phyloP scores from a whole-genome alignment of 2,888 invertebrate genomes.

The Bugulina stolonifera region DNA sequence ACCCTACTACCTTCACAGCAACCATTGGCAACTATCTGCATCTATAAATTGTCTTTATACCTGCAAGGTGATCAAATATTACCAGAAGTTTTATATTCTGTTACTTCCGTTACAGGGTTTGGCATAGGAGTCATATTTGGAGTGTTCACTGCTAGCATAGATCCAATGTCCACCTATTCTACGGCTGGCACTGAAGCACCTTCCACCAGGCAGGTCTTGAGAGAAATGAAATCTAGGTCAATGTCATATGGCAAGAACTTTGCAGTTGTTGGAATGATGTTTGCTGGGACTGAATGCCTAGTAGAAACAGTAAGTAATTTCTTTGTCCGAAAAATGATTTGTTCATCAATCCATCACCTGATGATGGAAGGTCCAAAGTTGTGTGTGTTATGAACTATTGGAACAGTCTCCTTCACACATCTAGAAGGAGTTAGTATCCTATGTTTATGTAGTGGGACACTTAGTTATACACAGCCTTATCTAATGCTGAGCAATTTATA shows the following conservation, averaged over 20 bases:
- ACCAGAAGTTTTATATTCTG: too few species aligned
- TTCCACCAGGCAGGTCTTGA: slow-evolving; percentile 76
- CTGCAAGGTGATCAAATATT: too few species aligned
- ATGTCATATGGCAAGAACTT: slow-evolving; percentile 94
- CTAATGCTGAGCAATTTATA: too few species aligned
- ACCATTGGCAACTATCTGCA: too few species aligned
- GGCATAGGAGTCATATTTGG: slow-evolving; percentile 91
- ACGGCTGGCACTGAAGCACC: slow-evolving; percentile 63
- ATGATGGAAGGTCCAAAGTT: too few species aligned
- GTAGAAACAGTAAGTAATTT: slow-evolving; percentile 73
- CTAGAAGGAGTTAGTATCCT: too few species aligned
- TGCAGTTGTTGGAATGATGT: slow-evolving; percentile 87
- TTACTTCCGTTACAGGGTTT: slow-evolving; percentile 65
- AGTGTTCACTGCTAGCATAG: slow-evolving; percentile 89
- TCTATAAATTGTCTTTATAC: too few species aligned
- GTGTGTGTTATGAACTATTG: too few species aligned
- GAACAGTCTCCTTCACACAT: too few species aligned
- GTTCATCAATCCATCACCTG: not conserved
- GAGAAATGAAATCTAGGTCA: slow-evolving; percentile 86
- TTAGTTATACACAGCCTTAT: too few species aligned
- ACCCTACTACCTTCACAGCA: too few species aligned
- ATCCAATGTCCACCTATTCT: slow-evolving; percentile 69
- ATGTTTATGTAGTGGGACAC: too few species aligned
- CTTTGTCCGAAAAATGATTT: not conserved
- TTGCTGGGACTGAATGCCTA: slow-evolving; percentile 88